Conservation (phyloP, 2,888 invertebrate genomes). For the Sarcophaga carnaria region DNA sequence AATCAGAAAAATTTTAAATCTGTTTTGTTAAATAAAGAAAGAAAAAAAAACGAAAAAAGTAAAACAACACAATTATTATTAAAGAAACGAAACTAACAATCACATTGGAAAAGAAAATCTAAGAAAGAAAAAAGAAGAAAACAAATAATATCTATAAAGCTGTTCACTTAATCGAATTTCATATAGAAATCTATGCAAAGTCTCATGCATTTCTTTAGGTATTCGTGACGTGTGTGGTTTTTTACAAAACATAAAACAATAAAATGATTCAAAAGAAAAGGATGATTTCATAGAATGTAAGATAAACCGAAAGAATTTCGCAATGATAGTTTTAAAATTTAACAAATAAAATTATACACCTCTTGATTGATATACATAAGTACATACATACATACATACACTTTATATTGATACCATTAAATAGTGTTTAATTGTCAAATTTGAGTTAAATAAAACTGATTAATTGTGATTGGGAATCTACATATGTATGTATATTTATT, state of each 20-base stretch:
- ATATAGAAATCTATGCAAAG: slow-evolving; percentile 44
- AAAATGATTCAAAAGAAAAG: slow-evolving; percentile 25
- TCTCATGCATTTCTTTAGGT: slow-evolving; percentile 56
- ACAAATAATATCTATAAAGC: background rate
- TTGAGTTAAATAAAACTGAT: no score
- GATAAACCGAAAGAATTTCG: slow-evolving; percentile 4
- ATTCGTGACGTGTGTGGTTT: background rate
- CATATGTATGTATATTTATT: no score
- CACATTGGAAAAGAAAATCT: slow-evolving; percentile 31
- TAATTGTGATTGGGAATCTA: no score
- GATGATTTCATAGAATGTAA: slow-evolving; percentile 44
- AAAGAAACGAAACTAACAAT: slow-evolving; percentile 30
- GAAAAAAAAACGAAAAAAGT: slow-evolving; percentile 26
- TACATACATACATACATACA: background rate
- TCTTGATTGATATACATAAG: background rate
- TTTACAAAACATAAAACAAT: slow-evolving; percentile 21
- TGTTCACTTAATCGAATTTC: background rate
- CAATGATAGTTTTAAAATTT: slow-evolving; percentile 38
- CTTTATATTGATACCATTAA: slow-evolving; percentile 13
- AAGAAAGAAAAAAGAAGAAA: background rate
- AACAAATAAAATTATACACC: slow-evolving; percentile 4
- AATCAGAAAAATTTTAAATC: background rate
- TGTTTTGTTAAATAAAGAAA: background rate
- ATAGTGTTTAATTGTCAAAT: no score
- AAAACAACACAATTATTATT: slow-evolving; percentile 14